A percentile compares a stretch with the other conserved stretches of the same genome.
Evolutionary conservation across 1,140 invertebrate species (phyloP).

Genomic region (Meloidogyne floridensis): DNA sequence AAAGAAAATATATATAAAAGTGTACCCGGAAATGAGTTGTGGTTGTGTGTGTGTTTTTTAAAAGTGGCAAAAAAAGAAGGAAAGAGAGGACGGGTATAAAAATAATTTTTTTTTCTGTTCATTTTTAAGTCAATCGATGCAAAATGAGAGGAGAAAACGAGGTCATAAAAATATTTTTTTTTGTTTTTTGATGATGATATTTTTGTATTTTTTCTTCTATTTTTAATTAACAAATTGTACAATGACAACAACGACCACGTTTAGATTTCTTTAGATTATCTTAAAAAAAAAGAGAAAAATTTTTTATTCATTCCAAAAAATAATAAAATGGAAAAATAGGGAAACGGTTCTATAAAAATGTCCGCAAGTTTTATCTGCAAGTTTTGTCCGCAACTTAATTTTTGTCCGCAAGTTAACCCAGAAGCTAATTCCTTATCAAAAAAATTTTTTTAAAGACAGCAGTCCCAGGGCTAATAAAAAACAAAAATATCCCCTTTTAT

Average conservation of each 20-base stretch:
- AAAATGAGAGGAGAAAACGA: neutral
- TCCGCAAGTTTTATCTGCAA: too few species aligned
- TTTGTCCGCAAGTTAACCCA: too few species aligned
- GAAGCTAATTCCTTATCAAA: too few species aligned
- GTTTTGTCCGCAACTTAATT: too few species aligned
- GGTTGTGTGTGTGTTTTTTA: too few species aligned
- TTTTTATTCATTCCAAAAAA: neutral
- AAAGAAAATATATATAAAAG: neutral
- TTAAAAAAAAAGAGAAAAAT: conserved; percentile 26
- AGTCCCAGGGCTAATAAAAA: too few species aligned
- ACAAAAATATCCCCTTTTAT: too few species aligned
- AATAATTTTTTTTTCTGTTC: neutral
- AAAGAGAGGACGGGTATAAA: neutral
- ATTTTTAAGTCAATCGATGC: conserved; percentile 4
- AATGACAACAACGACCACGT: conserved; percentile 39
- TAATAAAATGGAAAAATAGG: neutral
- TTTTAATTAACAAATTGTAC: conserved; percentile 35
- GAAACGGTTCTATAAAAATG: neutral
- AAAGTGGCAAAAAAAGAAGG: neutral
- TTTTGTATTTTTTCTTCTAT: neutral
- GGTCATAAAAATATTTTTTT: neutral
- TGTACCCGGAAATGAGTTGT: neutral
- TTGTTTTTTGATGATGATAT: neutral
- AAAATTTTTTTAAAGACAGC: too few species aligned
- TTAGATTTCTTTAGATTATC: conserved; percentile 46